Evolutionary conservation across 2,113 vertebrate genomes (phyloP).

Genomic region (Copsychus sechellarum): DNA sequence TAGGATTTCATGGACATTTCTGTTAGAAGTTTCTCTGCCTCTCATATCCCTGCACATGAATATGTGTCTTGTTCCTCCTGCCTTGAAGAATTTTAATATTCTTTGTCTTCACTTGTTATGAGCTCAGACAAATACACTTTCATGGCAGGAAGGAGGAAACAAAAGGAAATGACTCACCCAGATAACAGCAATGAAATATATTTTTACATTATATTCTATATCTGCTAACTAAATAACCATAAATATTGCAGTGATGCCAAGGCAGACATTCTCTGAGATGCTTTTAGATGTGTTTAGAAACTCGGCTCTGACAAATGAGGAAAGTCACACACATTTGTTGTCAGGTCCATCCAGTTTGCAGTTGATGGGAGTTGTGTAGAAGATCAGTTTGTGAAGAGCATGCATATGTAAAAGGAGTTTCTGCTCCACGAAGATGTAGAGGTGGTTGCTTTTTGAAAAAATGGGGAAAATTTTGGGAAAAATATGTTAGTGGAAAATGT

Average conservation of each 20-base stretch:
- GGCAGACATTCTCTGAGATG: background rate
- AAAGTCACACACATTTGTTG: background rate
- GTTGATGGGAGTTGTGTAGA: background rate
- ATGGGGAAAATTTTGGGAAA: background rate
- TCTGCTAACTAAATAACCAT: conserved; percentile 27
- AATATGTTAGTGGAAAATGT: background rate
- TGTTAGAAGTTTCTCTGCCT: background rate
- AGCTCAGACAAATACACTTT: background rate
- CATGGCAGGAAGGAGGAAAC: conserved; percentile 24
- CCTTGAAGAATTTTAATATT: background rate
- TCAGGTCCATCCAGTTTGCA: background rate
- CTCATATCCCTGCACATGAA: background rate
- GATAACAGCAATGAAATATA: conserved; percentile 14
- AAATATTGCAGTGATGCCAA: conserved; percentile 1
- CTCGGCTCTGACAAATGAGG: background rate
- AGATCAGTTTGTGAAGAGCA: background rate
- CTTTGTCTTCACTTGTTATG: background rate
- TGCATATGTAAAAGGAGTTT: background rate
- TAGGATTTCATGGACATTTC: background rate
- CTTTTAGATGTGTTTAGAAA: conserved; percentile 29
- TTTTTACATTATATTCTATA: conserved; percentile 25
- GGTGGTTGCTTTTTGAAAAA: background rate
- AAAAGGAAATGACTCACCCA: conserved; percentile 43
- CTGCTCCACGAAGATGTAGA: background rate
- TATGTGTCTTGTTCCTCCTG: background rate